Evolutionary conservation across 2,888 invertebrate genomes (phyloP), one percentile per base, ranked within the genome.

Genomic region (Macropis europaea): DNA sequence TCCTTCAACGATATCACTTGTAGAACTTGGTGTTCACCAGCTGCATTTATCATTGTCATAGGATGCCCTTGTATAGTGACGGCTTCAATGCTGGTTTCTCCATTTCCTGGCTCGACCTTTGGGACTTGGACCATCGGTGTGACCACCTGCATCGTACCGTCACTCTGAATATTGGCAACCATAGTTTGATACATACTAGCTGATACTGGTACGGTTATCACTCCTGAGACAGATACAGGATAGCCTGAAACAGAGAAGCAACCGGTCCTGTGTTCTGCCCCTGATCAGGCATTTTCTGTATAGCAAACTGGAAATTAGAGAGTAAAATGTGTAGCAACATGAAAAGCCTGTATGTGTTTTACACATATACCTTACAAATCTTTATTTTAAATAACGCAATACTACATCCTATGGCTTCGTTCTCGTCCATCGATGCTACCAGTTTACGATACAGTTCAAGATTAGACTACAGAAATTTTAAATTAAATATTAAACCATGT

Each of bases 101-200:
- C 95, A 85, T 94, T 94, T 86, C 92, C 92, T 28, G 94, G 94
- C 86, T 96, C 96, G 81, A 96, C 94, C 93, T 96, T 91, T 9
- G 92, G 94, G 90, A 96, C 96, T 93, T 96, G 95, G 83, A 95
- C 93, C 91, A 96, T 94, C 90, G 95, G 96, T 72, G 95, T 94
- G 42, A 91, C 91, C 69, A 96, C 94, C 91, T 96, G 96, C 85
- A 96, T 95, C 47, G 94, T 94, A 84, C 95, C 96, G 90, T 96
- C 96, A 83, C 93, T 93, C 90, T 96, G 95, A 90, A 97, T 96
- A 90, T 96, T 96, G 61, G 97, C 96, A 88, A 97, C 96, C 93
- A 98, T 97, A 69, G 97, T 96, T 91, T 98, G 98, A 92, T 98
- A 98, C 95, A 98, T 97, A 73, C 97, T 96, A 66, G 96, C 96